A percentile compares a stretch with the other conserved stretches of the same genome.
phyloP scores from a whole-genome alignment of 37 sponge, comb jelly and placozoan species.

The Bolinopsis microptera region DNA sequence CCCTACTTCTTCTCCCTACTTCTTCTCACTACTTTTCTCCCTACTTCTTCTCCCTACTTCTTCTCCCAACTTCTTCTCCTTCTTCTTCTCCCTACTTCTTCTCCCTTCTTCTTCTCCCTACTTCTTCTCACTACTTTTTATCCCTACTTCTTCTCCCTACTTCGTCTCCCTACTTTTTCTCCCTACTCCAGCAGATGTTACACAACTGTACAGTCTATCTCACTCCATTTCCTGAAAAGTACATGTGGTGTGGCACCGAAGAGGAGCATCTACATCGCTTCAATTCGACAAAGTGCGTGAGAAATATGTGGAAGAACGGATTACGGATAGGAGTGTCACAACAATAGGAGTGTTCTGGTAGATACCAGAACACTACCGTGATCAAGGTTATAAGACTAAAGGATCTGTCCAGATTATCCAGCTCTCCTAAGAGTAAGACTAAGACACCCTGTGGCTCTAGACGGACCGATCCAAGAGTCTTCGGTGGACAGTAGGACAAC shows the following conservation, averaged over 20 bases:
- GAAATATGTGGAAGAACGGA: not conserved
- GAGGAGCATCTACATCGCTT: not conserved
- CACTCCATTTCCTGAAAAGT: not conserved
- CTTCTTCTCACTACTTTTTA: too few species aligned
- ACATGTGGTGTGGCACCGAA: not conserved
- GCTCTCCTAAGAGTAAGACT: too few species aligned
- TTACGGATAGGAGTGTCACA: not conserved
- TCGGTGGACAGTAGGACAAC: too few species aligned
- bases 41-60: not conserved
- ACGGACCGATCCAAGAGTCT: not conserved
- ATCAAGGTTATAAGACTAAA: not conserved
- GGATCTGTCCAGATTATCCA: not conserved
- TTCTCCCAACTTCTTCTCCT: not conserved
- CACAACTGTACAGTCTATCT: not conserved
- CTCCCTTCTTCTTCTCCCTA: too few species aligned
- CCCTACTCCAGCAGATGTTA: not conserved
- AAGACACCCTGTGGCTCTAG: not conserved
- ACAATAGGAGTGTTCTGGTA: not conserved
- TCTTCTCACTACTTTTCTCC: too few species aligned
- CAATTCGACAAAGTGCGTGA: not conserved
- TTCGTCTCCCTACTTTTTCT: too few species aligned
- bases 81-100: not conserved
- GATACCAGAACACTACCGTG: not conserved
- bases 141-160: too few species aligned
- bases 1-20: too few species aligned